These are phyloP conservation scores for Pongo pygmaeus DNA, from an alignment of 2,113 vertebrate species.

Conservation along the genomic window DNA sequence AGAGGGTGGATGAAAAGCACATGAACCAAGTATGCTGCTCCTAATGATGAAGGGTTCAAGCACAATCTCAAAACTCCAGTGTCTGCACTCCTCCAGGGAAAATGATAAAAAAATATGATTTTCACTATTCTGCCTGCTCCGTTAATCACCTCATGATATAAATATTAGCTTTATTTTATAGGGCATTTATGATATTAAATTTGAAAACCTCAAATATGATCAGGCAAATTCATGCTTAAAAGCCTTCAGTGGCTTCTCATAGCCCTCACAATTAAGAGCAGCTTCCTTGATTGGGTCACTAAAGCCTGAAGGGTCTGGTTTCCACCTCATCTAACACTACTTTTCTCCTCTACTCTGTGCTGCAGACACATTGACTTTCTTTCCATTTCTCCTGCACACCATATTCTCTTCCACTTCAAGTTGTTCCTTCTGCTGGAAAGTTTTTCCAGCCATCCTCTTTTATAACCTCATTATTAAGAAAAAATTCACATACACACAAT, in stretches of 20 bases:
- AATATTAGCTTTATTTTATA: conserved; percentile 12
- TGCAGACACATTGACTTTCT: neutral
- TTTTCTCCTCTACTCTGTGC: neutral
- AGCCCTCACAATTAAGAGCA: neutral
- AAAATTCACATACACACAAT: neutral
- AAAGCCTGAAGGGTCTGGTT: neutral
- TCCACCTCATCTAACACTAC: neutral
- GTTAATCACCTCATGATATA: neutral
- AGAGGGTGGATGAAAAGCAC: conserved; percentile 67
- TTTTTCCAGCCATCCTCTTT: neutral
- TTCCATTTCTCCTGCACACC: neutral
- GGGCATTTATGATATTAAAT: neutral
- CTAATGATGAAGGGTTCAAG: neutral
- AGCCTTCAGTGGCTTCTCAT: neutral
- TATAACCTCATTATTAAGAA: neutral
- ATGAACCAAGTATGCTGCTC: neutral
- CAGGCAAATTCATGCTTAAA: neutral
- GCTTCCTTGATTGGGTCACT: fast-evolving
- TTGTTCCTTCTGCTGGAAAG: neutral
- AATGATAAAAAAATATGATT: neutral
- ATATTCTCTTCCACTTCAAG: neutral
- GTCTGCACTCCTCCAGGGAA: neutral
- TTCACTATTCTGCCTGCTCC: neutral
- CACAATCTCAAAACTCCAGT: neutral
- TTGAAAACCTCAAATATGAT: neutral